Evolutionary conservation across 2,888 invertebrate species (phyloP).

Genomic region (Didymodactylos carnosus): DNA sequence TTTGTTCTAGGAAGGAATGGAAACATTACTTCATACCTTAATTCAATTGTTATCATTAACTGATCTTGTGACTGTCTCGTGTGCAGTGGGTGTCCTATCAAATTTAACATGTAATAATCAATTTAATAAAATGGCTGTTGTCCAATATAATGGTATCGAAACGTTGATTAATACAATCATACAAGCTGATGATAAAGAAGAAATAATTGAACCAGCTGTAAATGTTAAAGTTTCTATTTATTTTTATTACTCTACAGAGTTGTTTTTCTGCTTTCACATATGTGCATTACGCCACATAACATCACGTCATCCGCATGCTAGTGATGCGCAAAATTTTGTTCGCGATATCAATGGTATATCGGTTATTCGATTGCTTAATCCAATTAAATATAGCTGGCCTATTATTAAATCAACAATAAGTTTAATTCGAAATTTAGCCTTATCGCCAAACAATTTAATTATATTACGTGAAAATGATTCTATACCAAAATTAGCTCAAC

Average conservation of each 20-base stretch:
- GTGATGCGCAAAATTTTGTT: constrained; percentile 91
- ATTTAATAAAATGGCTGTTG: constrained; percentile 63
- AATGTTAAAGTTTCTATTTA: too few relatives aligned
- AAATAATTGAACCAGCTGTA: constrained; percentile 5
- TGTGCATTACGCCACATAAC: constrained; percentile 93
- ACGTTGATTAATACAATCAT: constrained; percentile 6
- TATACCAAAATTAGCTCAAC: constrained; percentile 7
- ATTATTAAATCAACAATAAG: constrained; percentile 92
- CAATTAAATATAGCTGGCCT: constrained; percentile 50
- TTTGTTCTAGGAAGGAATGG: constrained; percentile 49
- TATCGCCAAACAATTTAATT: not conserved
- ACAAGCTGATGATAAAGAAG: not conserved
- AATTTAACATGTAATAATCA: constrained; percentile 99
- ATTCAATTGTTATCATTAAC: constrained; percentile 73
- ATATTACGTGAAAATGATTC: not conserved
- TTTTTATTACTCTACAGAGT: too few relatives aligned
- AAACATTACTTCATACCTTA: constrained; percentile 43
- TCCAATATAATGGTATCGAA: constrained; percentile 5
- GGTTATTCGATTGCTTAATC: not conserved
- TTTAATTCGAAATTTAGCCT: constrained; percentile 77
- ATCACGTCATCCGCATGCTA: constrained; percentile 79
- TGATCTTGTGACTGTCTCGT: constrained; percentile 83
- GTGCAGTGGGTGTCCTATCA: constrained; percentile 89
- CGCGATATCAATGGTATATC: constrained; percentile 36
- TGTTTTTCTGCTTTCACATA: too few relatives aligned